Conservation (phyloP, 1,140 invertebrate species). For the Leguminivora glycinivorella region DNA sequence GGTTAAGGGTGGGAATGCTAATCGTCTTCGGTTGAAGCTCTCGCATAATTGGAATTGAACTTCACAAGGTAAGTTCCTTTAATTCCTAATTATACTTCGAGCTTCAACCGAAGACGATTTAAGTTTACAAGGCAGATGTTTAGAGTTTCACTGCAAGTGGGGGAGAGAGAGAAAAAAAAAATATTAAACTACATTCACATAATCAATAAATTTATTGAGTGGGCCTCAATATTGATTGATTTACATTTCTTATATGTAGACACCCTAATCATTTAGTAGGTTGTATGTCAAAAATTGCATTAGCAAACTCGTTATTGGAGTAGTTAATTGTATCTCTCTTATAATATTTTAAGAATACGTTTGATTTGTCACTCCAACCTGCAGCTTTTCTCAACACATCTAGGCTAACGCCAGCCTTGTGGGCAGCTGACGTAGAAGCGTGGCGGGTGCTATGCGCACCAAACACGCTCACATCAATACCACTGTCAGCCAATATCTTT, state of each 20-base stretch:
- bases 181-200: no score
- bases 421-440: constrained; percentile 41
- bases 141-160: no score
- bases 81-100: constrained; percentile 33
- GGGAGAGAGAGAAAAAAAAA: no score
- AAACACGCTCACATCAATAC: constrained; percentile 42
- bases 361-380: constrained; percentile 42
- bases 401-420: constrained; percentile 37
- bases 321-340: constrained; percentile 33
- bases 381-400: constrained; percentile 43
- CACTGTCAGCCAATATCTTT: constrained; percentile 33
- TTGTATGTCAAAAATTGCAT: constrained; percentile 26
- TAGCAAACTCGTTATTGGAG: constrained; percentile 18
- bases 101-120: constrained; percentile 33
- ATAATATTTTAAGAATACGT: constrained; percentile 47
- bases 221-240: no score
- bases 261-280: constrained; percentile 16
- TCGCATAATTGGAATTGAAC: constrained; percentile 32
- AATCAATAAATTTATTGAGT: no score
- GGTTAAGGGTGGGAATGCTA: no score
- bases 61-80: constrained; percentile 26
- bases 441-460: constrained; percentile 41
- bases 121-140: no score
- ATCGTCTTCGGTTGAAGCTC: constrained; percentile 14
- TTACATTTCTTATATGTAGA: no score